A percentile compares a stretch with the other conserved stretches of the same genome.
Evolutionary conservation across 2,113 vertebrate species (phyloP).

Genomic region (Laticauda colubrina): DNA sequence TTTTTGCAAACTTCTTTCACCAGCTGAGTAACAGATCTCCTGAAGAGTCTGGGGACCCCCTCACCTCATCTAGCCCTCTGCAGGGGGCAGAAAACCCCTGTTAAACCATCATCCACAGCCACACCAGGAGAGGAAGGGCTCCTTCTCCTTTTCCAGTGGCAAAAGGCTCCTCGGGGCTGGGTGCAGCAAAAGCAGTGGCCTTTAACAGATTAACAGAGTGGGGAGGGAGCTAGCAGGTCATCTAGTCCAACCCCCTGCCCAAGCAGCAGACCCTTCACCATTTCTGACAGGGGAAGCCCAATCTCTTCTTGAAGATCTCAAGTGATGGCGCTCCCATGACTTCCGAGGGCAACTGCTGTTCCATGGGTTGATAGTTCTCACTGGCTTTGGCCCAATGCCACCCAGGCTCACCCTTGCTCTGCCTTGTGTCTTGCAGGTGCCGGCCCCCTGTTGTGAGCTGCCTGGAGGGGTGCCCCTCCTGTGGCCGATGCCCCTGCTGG

Average conservation of each 20-base stretch:
- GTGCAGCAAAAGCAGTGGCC: background rate
- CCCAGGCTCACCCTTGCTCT: background rate
- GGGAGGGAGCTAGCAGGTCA: no score
- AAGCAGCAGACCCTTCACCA: no score
- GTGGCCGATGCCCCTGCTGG: conserved; percentile 55
- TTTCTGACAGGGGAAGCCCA: no score
- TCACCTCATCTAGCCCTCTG: background rate
- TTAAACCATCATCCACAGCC: background rate
- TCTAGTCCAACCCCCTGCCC: no score
- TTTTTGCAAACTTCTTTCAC: background rate
- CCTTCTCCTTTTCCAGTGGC: background rate
- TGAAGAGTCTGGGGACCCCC: no score
- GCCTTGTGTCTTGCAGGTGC: conserved; percentile 57
- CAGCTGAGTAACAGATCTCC: background rate
- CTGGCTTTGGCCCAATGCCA: background rate
- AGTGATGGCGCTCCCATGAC: no score
- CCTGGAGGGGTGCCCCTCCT: conserved; percentile 64
- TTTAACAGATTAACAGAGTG: background rate
- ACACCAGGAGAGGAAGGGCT: background rate
- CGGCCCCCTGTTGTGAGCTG: conserved; percentile 61
- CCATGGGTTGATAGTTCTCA: no score
- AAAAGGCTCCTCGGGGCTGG: background rate
- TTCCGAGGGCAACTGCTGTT: no score
- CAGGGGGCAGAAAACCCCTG: background rate
- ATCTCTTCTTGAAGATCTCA: no score